These are phyloP conservation scores for Perizoma flavofasciatum DNA, from an alignment of 2,888 invertebrate genomes.

Conservation along the genomic window DNA sequence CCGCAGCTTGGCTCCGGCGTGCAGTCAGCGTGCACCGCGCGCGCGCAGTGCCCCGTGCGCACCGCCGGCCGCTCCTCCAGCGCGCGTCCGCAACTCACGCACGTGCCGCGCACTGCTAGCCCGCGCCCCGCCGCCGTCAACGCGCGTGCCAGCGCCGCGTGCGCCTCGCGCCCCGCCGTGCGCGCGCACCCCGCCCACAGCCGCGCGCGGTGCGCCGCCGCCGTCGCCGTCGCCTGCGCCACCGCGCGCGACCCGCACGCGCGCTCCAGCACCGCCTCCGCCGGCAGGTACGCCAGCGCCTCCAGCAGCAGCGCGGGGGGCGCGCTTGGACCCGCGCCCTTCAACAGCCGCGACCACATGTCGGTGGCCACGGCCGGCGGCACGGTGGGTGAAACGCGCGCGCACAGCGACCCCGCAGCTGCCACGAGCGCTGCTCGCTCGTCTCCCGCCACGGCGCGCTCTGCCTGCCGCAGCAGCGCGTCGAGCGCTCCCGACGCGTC, in stretches of 20 bases:
- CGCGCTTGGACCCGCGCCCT: conserved; percentile 46
- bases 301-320: conserved; percentile 61
- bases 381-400: conserved; percentile 56
- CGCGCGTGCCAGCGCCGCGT: conserved; percentile 60
- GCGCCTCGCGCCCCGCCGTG: conserved; percentile 55
- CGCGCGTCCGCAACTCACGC: conserved; percentile 57
- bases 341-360: conserved; percentile 60
- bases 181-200: conserved; percentile 52
- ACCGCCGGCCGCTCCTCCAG: conserved; percentile 47
- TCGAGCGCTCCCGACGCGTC: conserved; percentile 69
- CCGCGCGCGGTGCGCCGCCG: conserved; percentile 44
- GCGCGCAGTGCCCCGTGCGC: conserved; percentile 67
- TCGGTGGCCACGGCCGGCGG: conserved; percentile 53
- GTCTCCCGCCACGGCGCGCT: conserved; percentile 35
- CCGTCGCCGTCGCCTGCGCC: conserved; percentile 53
- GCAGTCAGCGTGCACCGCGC: conserved; percentile 65
- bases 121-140: conserved; percentile 59
- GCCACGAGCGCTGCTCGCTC: conserved; percentile 42
- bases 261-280: conserved; percentile 54
- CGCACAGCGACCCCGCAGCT: conserved; percentile 62
- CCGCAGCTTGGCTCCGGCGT: conserved; percentile 55
- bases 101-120: conserved; percentile 61
- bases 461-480: conserved; percentile 53
- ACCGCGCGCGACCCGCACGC: conserved; percentile 52
- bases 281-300: conserved; percentile 63